A percentile compares a stretch with the other conserved stretches of the same genome.
Evolutionary conservation across 2,797 vertebrate species (phyloP).

Genomic region (Kryptolebias ocellatus): DNA sequence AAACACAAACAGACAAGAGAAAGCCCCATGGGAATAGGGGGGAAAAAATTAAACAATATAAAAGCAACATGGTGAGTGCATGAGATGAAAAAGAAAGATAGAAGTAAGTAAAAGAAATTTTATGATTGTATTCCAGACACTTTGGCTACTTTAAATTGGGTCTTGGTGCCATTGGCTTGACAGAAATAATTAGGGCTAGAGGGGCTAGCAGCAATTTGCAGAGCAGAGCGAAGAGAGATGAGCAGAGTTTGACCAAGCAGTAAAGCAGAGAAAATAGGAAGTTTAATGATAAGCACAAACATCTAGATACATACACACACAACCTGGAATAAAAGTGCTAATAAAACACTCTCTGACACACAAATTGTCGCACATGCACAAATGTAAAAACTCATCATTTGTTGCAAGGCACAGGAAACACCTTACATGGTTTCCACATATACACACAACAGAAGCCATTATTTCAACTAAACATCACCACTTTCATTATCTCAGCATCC

Average conservation of each 20-base stretch:
- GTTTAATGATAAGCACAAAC: conserved; percentile 69
- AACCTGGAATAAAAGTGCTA: conserved; percentile 56
- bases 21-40: conserved; percentile 42
- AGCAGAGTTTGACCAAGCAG: conserved; percentile 65
- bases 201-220: conserved; percentile 76
- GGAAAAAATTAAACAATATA: conserved; percentile 49
- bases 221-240: conserved; percentile 57
- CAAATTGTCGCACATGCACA: conserved; percentile 28
- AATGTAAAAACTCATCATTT: conserved; percentile 20
- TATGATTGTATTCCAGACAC: conserved; percentile 72
- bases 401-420: conserved; percentile 48
- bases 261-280: conserved; percentile 70
- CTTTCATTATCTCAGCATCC: conserved; percentile 76
- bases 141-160: conserved; percentile 76
- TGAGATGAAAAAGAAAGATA: conserved; percentile 42
- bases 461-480: conserved; percentile 58
- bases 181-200: conserved; percentile 80
- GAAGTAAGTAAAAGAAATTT: conserved; percentile 61
- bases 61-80: conserved; percentile 38
- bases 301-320: conserved; percentile 51
- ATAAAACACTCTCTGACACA: conserved; percentile 45
- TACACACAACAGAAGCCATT: conserved; percentile 52
- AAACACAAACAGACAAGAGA: conserved; percentile 63
- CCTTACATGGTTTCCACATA: conserved; percentile 35
- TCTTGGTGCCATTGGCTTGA: conserved; percentile 73